Evolutionary conservation across 2,888 invertebrate species (phyloP).

Genomic region (Nemotelus nigrinus): DNA sequence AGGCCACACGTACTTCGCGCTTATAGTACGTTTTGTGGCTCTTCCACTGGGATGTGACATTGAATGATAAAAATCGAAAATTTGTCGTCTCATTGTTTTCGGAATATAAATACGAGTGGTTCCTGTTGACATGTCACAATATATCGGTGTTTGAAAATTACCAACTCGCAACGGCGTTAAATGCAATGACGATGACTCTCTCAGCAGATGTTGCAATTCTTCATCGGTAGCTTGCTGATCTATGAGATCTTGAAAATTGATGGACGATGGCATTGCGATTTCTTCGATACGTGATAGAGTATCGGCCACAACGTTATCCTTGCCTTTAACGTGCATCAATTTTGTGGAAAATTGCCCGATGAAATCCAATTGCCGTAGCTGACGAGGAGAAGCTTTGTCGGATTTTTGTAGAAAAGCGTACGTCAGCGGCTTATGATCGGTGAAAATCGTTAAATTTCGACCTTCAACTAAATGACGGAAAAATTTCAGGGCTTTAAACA

Average conservation of each 20-base stretch:
- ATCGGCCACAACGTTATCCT: conserved; percentile 14
- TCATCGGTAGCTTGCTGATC: conserved; percentile 5
- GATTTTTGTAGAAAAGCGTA: conserved; percentile 31
- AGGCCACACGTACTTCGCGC: too few relatives aligned
- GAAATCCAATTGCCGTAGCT: conserved; percentile 31
- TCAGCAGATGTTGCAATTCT: conserved; percentile 1
- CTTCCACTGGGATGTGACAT: too few relatives aligned
- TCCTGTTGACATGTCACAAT: conserved; percentile 41
- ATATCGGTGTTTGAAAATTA: conserved; percentile 19
- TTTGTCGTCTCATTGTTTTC: conserved; percentile 21
- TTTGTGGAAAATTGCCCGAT: conserved; percentile 13
- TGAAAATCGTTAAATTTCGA: conserved; percentile 17
- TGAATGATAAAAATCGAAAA: too few relatives aligned
- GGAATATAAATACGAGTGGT: conserved; percentile 31
- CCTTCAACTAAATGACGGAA: conserved; percentile 46
- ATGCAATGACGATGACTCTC: neutral
- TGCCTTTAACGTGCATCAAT: conserved; percentile 12
- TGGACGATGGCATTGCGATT: conserved; percentile 10
- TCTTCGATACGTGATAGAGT: conserved; percentile 18
- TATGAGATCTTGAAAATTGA: conserved; percentile 3
- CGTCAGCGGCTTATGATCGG: conserved; percentile 11
- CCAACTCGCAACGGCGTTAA: conserved; percentile 9
- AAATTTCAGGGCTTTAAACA: conserved; percentile 41
- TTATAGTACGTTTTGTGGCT: too few relatives aligned
- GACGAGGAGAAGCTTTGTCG: conserved; percentile 42